phyloP scores from a whole-genome alignment of 2,797 vertebrate genomes.

The Argya squamiceps region DNA sequence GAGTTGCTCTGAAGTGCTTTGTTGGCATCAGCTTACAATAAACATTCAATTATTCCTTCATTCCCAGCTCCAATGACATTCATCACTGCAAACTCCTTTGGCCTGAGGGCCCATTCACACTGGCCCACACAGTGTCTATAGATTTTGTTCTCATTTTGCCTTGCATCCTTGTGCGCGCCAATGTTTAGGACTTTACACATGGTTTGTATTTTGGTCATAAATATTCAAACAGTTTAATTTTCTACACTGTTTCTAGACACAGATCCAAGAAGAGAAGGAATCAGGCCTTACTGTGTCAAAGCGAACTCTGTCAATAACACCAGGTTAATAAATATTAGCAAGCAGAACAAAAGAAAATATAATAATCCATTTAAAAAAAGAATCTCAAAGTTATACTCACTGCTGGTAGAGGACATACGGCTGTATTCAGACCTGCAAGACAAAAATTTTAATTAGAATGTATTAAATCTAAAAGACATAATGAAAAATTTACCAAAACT shows the following conservation, averaged over 20 bases:
- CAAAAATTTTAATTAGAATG: slow-evolving; percentile 58
- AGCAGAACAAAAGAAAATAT: neutral
- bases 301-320: neutral
- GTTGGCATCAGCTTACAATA: neutral
- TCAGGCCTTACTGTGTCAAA: neutral
- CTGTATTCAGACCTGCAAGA: slow-evolving; percentile 94
- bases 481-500: neutral
- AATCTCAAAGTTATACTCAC: slow-evolving; percentile 82
- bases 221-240: neutral
- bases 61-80: neutral
- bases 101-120: neutral
- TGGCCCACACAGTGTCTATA: neutral
- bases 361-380: neutral
- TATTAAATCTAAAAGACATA: neutral
- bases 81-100: neutral
- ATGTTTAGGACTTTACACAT: neutral
- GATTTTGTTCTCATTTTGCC: neutral
- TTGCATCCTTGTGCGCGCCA: neutral
- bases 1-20: neutral
- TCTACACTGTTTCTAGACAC: neutral
- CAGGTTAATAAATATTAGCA: neutral
- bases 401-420: slow-evolving; percentile 90
- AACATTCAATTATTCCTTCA: neutral
- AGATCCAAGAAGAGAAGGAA: neutral
- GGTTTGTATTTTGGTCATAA: neutral